phyloP scores from a whole-genome alignment of 1,140 invertebrate genomes.

The Condylostylus longicornis region DNA sequence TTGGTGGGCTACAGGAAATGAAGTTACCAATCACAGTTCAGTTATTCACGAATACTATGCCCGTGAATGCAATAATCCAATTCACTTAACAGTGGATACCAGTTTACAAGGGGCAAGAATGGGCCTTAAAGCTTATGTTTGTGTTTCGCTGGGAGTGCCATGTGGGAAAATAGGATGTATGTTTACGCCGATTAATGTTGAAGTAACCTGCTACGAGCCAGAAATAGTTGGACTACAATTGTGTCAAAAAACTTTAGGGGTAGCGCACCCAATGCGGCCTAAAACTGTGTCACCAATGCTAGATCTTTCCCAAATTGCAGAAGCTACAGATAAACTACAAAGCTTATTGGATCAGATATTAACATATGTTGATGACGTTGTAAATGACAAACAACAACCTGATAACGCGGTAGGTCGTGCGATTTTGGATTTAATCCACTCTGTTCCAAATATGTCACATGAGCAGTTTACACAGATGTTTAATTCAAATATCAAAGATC shows the following conservation, averaged over 20 bases:
- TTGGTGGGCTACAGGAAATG: conserved; percentile 94
- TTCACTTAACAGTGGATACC: conserved; percentile 90
- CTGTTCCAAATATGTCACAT: conserved; percentile 74
- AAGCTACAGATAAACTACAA: conserved; percentile 62
- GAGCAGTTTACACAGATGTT: conserved; percentile 91
- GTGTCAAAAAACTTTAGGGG: conserved; percentile 55
- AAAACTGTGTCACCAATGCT: conserved; percentile 61
- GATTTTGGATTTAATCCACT: conserved; percentile 76
- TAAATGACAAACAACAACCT: conserved; percentile 53
- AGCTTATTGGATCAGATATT: conserved; percentile 65
- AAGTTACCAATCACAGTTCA: conserved; percentile 91
- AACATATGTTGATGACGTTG: conserved; percentile 76
- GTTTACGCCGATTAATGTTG: conserved; percentile 85
- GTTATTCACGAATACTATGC: conserved; percentile 96
- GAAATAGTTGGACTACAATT: conserved; percentile 70
- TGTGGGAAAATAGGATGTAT: conserved; percentile 85
- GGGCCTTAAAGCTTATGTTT: conserved; percentile 82
- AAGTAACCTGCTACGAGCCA: conserved; percentile 74
- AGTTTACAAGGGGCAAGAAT: conserved; percentile 65
- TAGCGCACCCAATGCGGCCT: conserved; percentile 36
- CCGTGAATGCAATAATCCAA: conserved; percentile 79
- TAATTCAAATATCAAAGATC: conserved; percentile 90
- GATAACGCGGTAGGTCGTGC: conserved; percentile 71
- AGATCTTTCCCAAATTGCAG: conserved; percentile 74
- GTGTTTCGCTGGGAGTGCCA: conserved; percentile 66